Evolutionary conservation across 2,113 vertebrate species (phyloP), one percentile per base, ranked within the genome.

Genomic region (Cryptomyrus ogoouensis): DNA sequence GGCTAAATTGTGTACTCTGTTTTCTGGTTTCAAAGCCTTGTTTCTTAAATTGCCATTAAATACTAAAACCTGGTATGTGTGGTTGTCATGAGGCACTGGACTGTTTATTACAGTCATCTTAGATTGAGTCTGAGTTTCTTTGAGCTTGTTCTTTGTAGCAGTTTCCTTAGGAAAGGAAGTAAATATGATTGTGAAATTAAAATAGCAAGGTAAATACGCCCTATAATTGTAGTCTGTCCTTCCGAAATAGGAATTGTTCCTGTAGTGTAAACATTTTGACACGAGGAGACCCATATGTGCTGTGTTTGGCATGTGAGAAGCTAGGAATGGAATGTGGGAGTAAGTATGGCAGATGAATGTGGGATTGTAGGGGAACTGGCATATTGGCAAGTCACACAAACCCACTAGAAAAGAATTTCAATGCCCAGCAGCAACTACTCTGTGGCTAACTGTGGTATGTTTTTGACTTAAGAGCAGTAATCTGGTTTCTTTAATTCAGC

Each of bases 151-250:
- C 91, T 92, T 52, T 90, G 88, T 24, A 6, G 52, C 35, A 24
- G 70, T 83, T 49, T 89, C 70, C 90, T 85, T 91, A 91, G 47
- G 88, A 92, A 93, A 89, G 88, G 92, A 93, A 93, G 91, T 90
- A 94, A 93, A 93, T 89, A 90, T 6, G 47, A 66, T 77, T 52
- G 15, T 87, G 84, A 88, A 92, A 42, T 93, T 88, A 90, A 93
- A 94, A 93, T 91, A 92, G 89, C 88, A 89, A 80, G 91, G 66
- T 24, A 89, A 80, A 89, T 88, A 88, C 35, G 17, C 89, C 91
- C 35, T 92, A 56, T 91, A 91, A 91, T 93, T 93, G 90, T 90
- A 91, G 89, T 15, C 89, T 89, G 89, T 89, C 90, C 83, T 90
- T 83, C 87, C 44, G 44, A 84, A 84, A 39, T 80, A 89, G 85